These are phyloP conservation scores for Chromis chromis DNA, from an alignment of 2,797 vertebrate genomes.

Conservation along the genomic window DNA sequence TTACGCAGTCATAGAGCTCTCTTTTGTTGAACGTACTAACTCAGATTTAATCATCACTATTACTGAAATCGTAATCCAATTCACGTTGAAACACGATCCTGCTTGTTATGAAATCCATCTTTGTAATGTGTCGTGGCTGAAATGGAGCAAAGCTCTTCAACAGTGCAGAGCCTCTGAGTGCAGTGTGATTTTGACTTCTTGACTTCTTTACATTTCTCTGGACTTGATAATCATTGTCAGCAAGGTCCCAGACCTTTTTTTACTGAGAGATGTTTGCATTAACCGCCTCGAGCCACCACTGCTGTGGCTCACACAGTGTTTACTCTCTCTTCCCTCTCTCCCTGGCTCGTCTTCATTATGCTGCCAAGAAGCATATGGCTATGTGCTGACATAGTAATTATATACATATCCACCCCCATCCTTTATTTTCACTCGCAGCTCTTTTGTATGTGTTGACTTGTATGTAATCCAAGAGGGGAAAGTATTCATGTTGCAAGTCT, in stretches of 20 bases:
- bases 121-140: neutral
- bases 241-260: constrained; percentile 46
- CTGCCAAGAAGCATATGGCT: constrained; percentile 71
- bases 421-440: constrained; percentile 48
- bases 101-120: neutral
- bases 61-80: neutral
- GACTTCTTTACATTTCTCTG: neutral
- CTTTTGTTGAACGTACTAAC: neutral
- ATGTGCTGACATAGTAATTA: constrained; percentile 73
- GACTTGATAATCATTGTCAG: constrained; percentile 21
- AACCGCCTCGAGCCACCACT: constrained; percentile 49
- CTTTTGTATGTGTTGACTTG: constrained; percentile 25
- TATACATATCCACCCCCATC: constrained; percentile 55
- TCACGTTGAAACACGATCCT: neutral
- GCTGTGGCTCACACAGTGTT: constrained; percentile 42
- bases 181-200: constrained; percentile 8
- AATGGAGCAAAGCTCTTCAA: neutral
- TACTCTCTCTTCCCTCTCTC: constrained; percentile 24
- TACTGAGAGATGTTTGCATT: constrained; percentile 45
- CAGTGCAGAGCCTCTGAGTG: neutral
- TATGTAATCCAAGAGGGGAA: constrained; percentile 28
- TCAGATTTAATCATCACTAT: neutral
- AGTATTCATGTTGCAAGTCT: constrained; percentile 22
- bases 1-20: neutral
- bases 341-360: constrained; percentile 57